Evolutionary conservation across 2,888 invertebrate species (phyloP).

Genomic region (Agonopterix arenella): DNA sequence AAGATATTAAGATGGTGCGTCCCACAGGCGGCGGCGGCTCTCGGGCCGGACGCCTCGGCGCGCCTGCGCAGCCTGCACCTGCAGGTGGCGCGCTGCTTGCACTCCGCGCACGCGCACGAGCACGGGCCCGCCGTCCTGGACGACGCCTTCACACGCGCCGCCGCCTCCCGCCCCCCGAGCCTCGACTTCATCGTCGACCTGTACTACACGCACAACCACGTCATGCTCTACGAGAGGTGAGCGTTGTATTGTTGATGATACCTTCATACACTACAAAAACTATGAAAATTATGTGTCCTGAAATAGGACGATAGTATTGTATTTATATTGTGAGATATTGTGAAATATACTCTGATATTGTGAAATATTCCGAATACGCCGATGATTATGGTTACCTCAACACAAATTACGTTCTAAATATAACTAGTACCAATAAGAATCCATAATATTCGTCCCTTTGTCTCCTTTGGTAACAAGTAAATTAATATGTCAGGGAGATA

Average conservation of each 20-base stretch:
- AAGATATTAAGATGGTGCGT: too few species aligned
- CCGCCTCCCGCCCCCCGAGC: slow-evolving; percentile 7
- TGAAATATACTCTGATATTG: too few species aligned
- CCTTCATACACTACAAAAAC: too few species aligned
- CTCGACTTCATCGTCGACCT: slow-evolving; percentile 43
- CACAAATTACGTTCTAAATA: too few species aligned
- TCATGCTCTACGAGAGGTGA: slow-evolving; percentile 63
- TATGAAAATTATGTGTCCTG: too few species aligned
- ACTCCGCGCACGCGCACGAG: slow-evolving; percentile 7
- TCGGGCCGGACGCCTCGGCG: neutral
- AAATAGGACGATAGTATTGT: too few species aligned
- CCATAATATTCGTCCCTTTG: too few species aligned
- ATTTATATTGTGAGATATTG: too few species aligned
- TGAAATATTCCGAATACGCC: too few species aligned
- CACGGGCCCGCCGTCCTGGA: slow-evolving; percentile 1
- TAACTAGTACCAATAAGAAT: too few species aligned
- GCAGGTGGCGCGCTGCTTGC: slow-evolving; percentile 4
- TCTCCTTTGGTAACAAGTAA: too few species aligned
- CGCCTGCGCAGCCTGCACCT: slow-evolving; percentile 1
- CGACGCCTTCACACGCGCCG: slow-evolving; percentile 1
- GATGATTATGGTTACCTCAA: too few species aligned
- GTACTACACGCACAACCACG: slow-evolving; percentile 42
- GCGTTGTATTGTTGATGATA: slow-evolving; percentile 9
- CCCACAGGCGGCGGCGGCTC: slow-evolving; percentile 9
- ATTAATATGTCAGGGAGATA: neutral